Conservation (phyloP, 2,797 vertebrate genomes). For the Leptodactylus fallax region DNA sequence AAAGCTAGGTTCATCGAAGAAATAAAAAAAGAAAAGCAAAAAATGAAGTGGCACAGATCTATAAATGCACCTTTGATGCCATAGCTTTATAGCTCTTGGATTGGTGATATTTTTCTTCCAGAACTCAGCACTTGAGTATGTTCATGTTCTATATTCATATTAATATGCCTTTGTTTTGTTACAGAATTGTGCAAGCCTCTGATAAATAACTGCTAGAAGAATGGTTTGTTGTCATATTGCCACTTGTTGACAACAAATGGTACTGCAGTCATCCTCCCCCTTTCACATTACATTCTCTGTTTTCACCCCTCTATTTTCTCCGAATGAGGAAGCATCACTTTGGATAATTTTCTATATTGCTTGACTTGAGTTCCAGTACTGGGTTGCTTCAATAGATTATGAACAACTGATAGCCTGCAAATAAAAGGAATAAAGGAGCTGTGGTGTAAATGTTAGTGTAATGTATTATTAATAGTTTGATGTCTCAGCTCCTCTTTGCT, state of each 20-base stretch:
- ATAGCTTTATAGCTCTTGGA: background rate
- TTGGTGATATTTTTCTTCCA: background rate
- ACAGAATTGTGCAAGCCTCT: background rate
- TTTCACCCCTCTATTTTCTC: background rate
- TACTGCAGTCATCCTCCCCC: background rate
- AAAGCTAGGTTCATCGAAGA: too few relatives aligned
- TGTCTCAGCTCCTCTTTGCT: slow-evolving; percentile 44
- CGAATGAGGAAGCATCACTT: background rate
- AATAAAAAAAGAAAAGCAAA: too few relatives aligned
- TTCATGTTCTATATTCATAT: background rate
- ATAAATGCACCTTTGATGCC: background rate
- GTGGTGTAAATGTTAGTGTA: slow-evolving; percentile 23
- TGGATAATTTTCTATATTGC: background rate
- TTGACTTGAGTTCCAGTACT: background rate
- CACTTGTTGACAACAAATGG: slow-evolving; percentile 6
- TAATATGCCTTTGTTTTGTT: background rate
- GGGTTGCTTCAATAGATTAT: background rate
- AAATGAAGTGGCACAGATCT: background rate
- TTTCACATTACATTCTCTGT: background rate
- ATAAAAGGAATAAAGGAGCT: slow-evolving; percentile 12
- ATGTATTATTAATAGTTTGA: slow-evolving; percentile 48
- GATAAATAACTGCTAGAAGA: background rate
- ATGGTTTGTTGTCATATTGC: slow-evolving; percentile 6
- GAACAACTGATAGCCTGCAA: background rate
- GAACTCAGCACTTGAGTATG: background rate